A percentile compares a stretch with the other conserved stretches of the same genome.
phyloP scores from a whole-genome alignment of 1,140 invertebrate genomes.

The Drosophila subobscura region DNA sequence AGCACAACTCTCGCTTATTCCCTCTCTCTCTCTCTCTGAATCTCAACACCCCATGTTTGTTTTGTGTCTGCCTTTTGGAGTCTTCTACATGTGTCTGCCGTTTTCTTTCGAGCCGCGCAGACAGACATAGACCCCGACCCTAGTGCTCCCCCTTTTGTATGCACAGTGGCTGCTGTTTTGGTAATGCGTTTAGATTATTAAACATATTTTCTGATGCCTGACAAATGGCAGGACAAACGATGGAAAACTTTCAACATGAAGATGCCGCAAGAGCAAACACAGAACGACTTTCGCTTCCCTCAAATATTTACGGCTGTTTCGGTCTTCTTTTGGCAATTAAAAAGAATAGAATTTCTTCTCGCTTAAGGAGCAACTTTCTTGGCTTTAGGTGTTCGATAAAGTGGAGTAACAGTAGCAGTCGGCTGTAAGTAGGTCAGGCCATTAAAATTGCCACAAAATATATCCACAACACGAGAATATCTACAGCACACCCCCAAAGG shows the following conservation, averaged over 20 bases:
- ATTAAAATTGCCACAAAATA: slow-evolving; percentile 66
- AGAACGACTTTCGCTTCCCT: background rate
- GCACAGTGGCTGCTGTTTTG: slow-evolving; percentile 55
- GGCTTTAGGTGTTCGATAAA: slow-evolving; percentile 71
- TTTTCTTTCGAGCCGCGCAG: slow-evolving; percentile 20
- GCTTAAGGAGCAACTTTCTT: slow-evolving; percentile 18
- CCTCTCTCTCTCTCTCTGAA: slow-evolving; percentile 13
- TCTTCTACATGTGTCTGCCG: slow-evolving; percentile 56
- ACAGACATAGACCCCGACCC: background rate
- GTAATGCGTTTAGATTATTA: slow-evolving; percentile 79
- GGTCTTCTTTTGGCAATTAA: slow-evolving; percentile 48
- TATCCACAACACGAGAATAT: slow-evolving; percentile 8
- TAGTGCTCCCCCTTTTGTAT: slow-evolving; percentile 36
- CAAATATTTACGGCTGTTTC: slow-evolving; percentile 15
- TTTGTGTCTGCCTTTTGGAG: slow-evolving; percentile 45
- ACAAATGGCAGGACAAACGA: slow-evolving; percentile 47
- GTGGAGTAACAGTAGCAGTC: slow-evolving; percentile 10
- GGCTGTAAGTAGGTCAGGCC: slow-evolving; percentile 69
- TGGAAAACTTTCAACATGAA: slow-evolving; percentile 30
- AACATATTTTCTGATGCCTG: slow-evolving; percentile 72
- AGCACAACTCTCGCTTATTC: background rate
- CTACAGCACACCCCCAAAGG: slow-evolving; percentile 28
- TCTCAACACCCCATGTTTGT: slow-evolving; percentile 38
- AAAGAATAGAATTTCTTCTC: slow-evolving; percentile 1
- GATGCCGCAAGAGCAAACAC: background rate